A percentile compares a stretch with the other conserved stretches of the same genome.
Evolutionary conservation across 1,140 invertebrate species (phyloP).

Genomic region (Scaptodrosophila lebanonensis): DNA sequence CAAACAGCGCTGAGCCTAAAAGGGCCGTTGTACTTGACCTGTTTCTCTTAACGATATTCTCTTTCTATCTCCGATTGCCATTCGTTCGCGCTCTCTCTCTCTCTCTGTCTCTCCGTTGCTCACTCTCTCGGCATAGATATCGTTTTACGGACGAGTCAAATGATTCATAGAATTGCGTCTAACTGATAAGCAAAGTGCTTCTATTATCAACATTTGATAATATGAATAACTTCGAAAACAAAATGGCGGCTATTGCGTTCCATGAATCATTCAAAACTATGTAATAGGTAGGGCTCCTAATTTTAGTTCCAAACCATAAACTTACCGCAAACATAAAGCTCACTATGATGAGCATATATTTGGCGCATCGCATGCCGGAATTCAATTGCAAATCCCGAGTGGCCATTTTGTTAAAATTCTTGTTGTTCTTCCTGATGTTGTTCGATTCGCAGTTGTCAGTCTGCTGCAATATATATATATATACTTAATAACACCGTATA

Average conservation of each 20-base stretch:
- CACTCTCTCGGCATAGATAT: too few relatives aligned
- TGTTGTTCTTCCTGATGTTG: slow-evolving; percentile 1
- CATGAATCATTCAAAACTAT: slow-evolving; percentile 38
- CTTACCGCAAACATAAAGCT: slow-evolving; percentile 92
- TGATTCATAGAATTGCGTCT: slow-evolving; percentile 26
- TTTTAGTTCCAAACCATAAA: slow-evolving; percentile 48
- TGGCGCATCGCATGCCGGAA: slow-evolving; percentile 87
- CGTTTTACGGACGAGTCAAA: neutral
- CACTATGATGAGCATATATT: slow-evolving; percentile 88
- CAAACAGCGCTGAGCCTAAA: slow-evolving; percentile 8
- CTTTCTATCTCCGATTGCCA: neutral
- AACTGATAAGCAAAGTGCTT: slow-evolving; percentile 33
- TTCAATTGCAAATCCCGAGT: slow-evolving; percentile 78
- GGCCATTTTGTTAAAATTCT: slow-evolving; percentile 45
- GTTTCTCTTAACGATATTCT: slow-evolving; percentile 24
- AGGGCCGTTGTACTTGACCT: slow-evolving; percentile 17
- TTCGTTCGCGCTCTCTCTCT: neutral
- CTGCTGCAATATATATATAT: slow-evolving; percentile 15
- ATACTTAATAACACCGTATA: slow-evolving; percentile 1
- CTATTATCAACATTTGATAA: too few relatives aligned
- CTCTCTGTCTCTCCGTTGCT: neutral
- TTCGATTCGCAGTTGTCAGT: slow-evolving; percentile 25
- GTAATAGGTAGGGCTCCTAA: neutral
- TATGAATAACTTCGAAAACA: slow-evolving; percentile 11
- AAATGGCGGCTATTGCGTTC: slow-evolving; percentile 51